Evolutionary conservation across 2,888 invertebrate species (phyloP).

Genomic region (Cataglyphis cursor): DNA sequence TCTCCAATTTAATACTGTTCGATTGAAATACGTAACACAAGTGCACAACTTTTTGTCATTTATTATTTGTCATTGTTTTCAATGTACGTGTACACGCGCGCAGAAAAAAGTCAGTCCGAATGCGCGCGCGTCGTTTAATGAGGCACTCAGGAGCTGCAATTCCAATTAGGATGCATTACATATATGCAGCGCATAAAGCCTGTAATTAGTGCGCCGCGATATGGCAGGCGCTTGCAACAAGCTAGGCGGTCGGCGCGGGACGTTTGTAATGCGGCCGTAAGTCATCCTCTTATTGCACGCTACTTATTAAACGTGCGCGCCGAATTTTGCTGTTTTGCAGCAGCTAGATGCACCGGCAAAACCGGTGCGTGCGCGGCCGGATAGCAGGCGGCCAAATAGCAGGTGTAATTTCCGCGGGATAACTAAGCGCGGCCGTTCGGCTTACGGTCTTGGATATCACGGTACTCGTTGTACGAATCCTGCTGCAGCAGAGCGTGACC

Average conservation of each 20-base stretch:
- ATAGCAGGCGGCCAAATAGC: not conserved
- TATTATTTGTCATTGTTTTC: conserved; percentile 26
- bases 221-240: conserved; percentile 20
- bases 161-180: conserved; percentile 48
- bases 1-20: conserved; percentile 36
- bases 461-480: conserved; percentile 45
- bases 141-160: conserved; percentile 49
- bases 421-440: conserved; percentile 56
- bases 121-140: conserved; percentile 31
- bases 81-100: not conserved
- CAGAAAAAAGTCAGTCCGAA: conserved; percentile 29
- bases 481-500: conserved; percentile 25
- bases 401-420: conserved; percentile 66
- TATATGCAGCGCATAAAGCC: conserved; percentile 49
- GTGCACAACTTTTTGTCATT: conserved; percentile 2
- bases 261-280: conserved; percentile 58
- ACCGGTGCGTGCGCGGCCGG: not conserved
- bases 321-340: conserved; percentile 69
- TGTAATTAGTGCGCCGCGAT: conserved; percentile 62
- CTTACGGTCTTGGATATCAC: conserved; percentile 44
- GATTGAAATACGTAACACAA: conserved; percentile 21
- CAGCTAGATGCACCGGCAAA: not conserved
- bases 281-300: conserved; percentile 69
- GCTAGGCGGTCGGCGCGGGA: conserved; percentile 23
- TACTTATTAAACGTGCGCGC: conserved; percentile 59